A percentile compares a stretch with the other conserved stretches of the same genome.
phyloP scores from a whole-genome alignment of 53 echinoderm and acorn worm genomes.

The Pentamera pediparva region DNA sequence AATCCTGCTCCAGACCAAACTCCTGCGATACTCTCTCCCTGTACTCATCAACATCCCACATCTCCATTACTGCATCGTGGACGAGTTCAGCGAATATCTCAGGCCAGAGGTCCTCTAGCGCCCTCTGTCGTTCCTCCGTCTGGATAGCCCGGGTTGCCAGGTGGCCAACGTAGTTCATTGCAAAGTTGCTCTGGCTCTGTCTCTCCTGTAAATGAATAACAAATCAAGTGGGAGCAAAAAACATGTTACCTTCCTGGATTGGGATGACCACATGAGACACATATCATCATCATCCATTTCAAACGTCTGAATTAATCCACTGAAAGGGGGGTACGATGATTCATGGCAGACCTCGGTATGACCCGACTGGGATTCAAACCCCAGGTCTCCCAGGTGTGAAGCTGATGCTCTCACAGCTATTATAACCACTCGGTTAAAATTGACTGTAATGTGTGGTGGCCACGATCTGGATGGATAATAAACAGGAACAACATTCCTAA shows the following conservation, averaged over 20 bases:
- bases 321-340: too few relatives aligned
- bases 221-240: too few relatives aligned
- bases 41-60: slow-evolving; percentile 64
- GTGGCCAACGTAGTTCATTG: slow-evolving; percentile 57
- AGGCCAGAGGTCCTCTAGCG: slow-evolving; percentile 79
- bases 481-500: too few relatives aligned
- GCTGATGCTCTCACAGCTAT: too few relatives aligned
- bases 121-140: slow-evolving; percentile 58
- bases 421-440: too few relatives aligned
- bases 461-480: too few relatives aligned
- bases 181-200: slow-evolving; percentile 45
- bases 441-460: too few relatives aligned
- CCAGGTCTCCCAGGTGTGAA: too few relatives aligned
- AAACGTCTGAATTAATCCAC: too few relatives aligned
- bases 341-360: too few relatives aligned
- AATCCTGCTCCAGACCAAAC: slow-evolving; percentile 24
- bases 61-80: slow-evolving; percentile 59
- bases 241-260: neutral
- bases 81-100: slow-evolving; percentile 71
- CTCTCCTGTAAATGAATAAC: slow-evolving; percentile 48
- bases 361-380: too few relatives aligned
- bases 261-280: neutral
- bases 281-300: too few relatives aligned
- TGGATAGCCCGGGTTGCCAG: slow-evolving; percentile 71
- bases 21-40: slow-evolving; percentile 36